Percentiles rank a stretch among this genome's conserved stretches.
These are phyloP conservation scores for Amphipoea lucens DNA, from an alignment of 2,888 invertebrate species.

Conservation along the genomic window DNA sequence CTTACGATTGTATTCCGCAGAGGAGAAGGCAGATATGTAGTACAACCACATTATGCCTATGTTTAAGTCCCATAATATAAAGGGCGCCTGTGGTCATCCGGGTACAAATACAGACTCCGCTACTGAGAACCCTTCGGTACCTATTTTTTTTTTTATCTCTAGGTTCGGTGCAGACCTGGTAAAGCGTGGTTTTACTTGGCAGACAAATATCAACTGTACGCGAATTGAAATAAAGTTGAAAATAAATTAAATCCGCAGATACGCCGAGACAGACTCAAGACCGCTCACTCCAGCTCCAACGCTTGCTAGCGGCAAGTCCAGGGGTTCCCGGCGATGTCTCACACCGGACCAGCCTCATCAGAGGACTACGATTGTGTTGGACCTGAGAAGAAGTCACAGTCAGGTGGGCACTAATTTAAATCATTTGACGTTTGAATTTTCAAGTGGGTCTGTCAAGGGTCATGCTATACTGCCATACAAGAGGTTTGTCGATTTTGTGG, in stretches of 20 bases:
- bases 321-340: conserved; percentile 93
- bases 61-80: not conserved
- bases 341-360: conserved; percentile 93
- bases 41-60: not conserved
- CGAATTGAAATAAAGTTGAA: not conserved
- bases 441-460: not conserved
- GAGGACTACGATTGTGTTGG: conserved; percentile 93
- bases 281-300: conserved; percentile 95
- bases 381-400: conserved; percentile 92
- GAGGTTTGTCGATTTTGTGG: not conserved
- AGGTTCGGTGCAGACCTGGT: not conserved
- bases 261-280: conserved; percentile 96
- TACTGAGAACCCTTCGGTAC: no score
- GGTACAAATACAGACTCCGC: not conserved
- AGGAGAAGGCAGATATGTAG: not conserved
- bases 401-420: conserved; percentile 84
- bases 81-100: not conserved
- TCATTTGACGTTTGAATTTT: not conserved
- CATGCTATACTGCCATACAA: no score
- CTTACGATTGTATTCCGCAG: not conserved
- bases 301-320: conserved; percentile 93
- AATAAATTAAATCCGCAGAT: conserved; percentile 82
- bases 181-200: not conserved
- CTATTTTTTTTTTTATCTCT: not conserved
- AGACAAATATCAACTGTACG: not conserved